These are phyloP conservation scores for Hoplodrina blanda DNA, from an alignment of 2,888 invertebrate species.

Conservation along the genomic window DNA sequence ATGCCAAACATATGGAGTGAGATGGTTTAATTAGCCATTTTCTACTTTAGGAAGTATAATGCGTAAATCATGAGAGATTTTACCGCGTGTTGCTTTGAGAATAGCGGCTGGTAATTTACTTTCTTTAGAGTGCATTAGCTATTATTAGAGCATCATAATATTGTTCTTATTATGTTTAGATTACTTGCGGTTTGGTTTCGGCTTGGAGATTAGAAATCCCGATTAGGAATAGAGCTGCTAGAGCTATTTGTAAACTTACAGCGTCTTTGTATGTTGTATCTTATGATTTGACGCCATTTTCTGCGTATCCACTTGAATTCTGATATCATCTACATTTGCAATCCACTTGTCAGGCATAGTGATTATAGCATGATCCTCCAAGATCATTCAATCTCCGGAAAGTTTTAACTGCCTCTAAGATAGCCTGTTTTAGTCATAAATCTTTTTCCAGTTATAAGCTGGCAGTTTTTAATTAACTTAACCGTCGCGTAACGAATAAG, in stretches of 20 bases:
- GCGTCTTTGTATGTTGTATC: constrained; percentile 1
- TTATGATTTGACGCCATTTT: constrained; percentile 18
- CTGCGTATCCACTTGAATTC: constrained; percentile 4
- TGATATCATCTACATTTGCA: constrained; percentile 11
- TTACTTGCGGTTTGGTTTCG: constrained; percentile 22
- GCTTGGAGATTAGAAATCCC: constrained; percentile 14
- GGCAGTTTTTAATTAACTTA: constrained; percentile 43
- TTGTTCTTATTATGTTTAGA: constrained; percentile 33
- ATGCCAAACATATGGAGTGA: constrained; percentile 47
- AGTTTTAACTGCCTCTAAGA: not conserved
- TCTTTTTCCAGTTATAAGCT: constrained; percentile 38
- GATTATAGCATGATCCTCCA: constrained; percentile 21
- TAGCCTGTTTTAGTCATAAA: constrained; percentile 36
- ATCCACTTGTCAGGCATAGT: constrained; percentile 19
- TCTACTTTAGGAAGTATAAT: constrained; percentile 44
- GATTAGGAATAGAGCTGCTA: constrained; percentile 2
- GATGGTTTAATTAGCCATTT: constrained; percentile 48
- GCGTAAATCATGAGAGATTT: constrained; percentile 32
- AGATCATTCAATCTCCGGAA: constrained; percentile 13
- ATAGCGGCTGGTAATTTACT: constrained; percentile 45
- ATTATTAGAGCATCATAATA: constrained; percentile 48
- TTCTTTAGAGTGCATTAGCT: constrained; percentile 42
- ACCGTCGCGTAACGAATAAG: constrained; percentile 35
- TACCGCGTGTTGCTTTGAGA: constrained; percentile 31
- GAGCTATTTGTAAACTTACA: constrained; percentile 1